Percentiles rank a stretch among this genome's conserved stretches.
Evolutionary conservation across 1,140 invertebrate genomes (phyloP).

Genomic region (Geopemphigus sp.): DNA sequence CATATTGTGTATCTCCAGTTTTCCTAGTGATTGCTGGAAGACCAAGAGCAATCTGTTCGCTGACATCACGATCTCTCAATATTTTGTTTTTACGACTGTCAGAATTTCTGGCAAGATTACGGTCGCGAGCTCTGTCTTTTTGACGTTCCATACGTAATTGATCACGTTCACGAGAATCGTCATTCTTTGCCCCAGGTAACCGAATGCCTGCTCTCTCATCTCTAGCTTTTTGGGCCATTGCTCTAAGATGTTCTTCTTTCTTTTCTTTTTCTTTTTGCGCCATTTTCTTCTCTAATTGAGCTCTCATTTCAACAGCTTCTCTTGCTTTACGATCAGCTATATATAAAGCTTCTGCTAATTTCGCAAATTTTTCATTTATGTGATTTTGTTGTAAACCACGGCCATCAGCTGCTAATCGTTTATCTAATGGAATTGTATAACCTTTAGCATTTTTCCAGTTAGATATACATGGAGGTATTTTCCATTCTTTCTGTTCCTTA

Average conservation of each 20-base stretch:
- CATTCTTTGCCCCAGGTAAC: constrained; percentile 59
- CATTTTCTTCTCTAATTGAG: constrained; percentile 92
- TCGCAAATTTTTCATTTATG: constrained; percentile 99
- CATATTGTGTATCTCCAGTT: constrained; percentile 84
- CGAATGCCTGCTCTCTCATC: constrained; percentile 89
- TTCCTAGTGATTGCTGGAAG: constrained; percentile 79
- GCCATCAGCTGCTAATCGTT: constrained; percentile 96
- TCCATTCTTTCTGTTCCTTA: constrained; percentile 99
- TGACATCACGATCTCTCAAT: constrained; percentile 93
- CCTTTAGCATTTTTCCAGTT: constrained; percentile 99
- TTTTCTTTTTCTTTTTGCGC: constrained; percentile 98
- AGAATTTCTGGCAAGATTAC: constrained; percentile 88
- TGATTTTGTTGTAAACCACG: constrained; percentile 94
- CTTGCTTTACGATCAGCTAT: constrained; percentile 97
- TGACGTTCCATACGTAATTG: constrained; percentile 85
- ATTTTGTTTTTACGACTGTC: constrained; percentile 68
- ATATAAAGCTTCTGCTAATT: constrained; percentile 94
- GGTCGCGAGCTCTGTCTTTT: constrained; percentile 85
- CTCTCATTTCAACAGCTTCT: constrained; percentile 93
- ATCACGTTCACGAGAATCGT: constrained; percentile 84
- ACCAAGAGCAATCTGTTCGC: constrained; percentile 96
- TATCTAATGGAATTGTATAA: constrained; percentile 98
- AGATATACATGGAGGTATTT: constrained; percentile 98
- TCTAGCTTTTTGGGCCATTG: constrained; percentile 91
- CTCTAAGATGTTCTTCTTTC: constrained; percentile 91